phyloP scores from a whole-genome alignment of 23 tunicate genomes.

The Halocynthia aurantium region DNA sequence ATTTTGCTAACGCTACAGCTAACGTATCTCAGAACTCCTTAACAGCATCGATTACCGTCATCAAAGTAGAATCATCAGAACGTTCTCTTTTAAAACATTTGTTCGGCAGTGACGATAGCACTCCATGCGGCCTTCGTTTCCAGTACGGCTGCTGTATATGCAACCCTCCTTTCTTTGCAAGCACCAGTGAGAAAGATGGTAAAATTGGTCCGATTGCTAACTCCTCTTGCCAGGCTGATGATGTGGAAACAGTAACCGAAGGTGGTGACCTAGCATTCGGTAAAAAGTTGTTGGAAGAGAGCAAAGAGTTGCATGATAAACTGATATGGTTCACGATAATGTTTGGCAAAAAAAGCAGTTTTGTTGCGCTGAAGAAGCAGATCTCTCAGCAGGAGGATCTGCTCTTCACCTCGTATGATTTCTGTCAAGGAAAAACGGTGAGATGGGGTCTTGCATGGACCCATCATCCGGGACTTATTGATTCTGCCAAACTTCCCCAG shows the following conservation, averaged over 20 bases:
- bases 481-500: slow-evolving; percentile 11
- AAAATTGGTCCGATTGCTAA: slow-evolving; percentile 44
- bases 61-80: slow-evolving; percentile 15
- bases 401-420: slow-evolving; percentile 33
- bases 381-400: slow-evolving; percentile 8
- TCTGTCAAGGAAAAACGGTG: slow-evolving; percentile 91
- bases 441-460: slow-evolving; percentile 90
- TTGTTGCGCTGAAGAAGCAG: slow-evolving; percentile 10
- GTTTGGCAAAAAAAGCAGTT: slow-evolving; percentile 81
- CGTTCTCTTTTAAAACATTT: neutral
- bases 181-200: slow-evolving; percentile 12
- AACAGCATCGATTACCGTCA: slow-evolving; percentile 18
- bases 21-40: slow-evolving; percentile 52
- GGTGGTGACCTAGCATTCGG: slow-evolving; percentile 81
- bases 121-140: too few species aligned
- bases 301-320: slow-evolving; percentile 7
- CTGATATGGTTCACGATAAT: slow-evolving; percentile 69
- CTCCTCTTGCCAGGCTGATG: slow-evolving; percentile 53
- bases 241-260: slow-evolving; percentile 29
- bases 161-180: slow-evolving; percentile 81
- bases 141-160: slow-evolving; percentile 67
- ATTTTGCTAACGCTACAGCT: slow-evolving; percentile 25
- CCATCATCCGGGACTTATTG: slow-evolving; percentile 10
- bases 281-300: slow-evolving; percentile 45
- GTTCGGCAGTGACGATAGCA: neutral